Evolutionary conservation across 2,888 invertebrate genomes (phyloP), one percentile per base, ranked within the genome.

Genomic region (Drosophila nr. fundita): DNA sequence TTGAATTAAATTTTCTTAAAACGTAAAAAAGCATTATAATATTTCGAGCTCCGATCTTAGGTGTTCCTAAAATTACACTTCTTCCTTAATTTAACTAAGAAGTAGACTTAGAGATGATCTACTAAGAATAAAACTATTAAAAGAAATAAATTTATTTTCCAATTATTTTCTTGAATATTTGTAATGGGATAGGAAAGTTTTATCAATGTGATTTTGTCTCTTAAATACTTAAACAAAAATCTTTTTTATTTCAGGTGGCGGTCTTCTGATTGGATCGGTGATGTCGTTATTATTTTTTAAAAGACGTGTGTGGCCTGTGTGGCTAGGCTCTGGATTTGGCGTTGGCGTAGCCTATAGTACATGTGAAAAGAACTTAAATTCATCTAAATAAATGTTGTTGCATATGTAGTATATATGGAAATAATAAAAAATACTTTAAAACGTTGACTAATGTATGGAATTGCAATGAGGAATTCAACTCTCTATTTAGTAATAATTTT

Each of bases 281-380:
- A 95, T 97, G 87, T 98, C 98, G 2, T 90, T 98, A 58, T 93
- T 98, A 60, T 96, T 99, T 91, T 96, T 98, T 89, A 96, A 95
- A 92, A 94, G 97, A 91, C 95, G 96, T 93, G 94, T 96, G 89
- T 99, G 98, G 98, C 99, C 99, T 2, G 93, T 98, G 34, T 95
- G 97, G 90, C 94, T 97, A 70, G 98, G 98, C 42, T 95, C 96
- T 79, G 98, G 98, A 62, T 95, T 98, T 92, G 99, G 99, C 45
- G 94, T 98, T 87, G 99, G 99, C 58, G 95, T 97, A 94, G 98
- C 98, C 1, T 92, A 92, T 53, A 90, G 84, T 64, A 84, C 87
- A 68, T 92, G 92, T 75, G 91, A 92, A 76, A 83, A 84, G 38
- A 90, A 89, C 32, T 69, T 92, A 59, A 92, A 87, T 61, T 85